Conservation (phyloP, 2,113 vertebrate species). For the Gracilinanus agilis region DNA sequence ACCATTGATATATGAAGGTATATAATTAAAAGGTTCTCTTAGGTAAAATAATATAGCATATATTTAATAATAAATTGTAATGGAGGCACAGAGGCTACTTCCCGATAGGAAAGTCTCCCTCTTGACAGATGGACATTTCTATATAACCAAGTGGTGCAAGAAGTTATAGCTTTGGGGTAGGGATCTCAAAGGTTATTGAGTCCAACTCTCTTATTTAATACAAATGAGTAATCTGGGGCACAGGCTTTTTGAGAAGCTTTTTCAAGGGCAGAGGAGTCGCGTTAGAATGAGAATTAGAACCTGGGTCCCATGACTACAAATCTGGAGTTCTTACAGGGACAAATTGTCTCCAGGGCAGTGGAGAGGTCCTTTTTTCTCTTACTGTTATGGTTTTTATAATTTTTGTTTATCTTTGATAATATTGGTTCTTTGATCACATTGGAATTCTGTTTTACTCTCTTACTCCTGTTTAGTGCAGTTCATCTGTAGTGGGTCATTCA, state of each 20-base stretch:
- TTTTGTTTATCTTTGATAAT: no score
- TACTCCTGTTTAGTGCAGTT: not conserved
- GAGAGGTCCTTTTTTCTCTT: not conserved
- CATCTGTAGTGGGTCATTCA: not conserved
- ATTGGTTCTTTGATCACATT: no score
- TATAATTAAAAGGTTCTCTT: not conserved
- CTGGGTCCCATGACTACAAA: not conserved
- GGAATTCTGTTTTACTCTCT: not conserved
- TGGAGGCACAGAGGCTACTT: no score
- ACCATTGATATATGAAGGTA: not conserved
- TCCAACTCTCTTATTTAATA: not conserved
- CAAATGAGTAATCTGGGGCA: not conserved
- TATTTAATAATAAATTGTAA: no score
- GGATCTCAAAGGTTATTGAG: not conserved
- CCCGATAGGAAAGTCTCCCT: not conserved
- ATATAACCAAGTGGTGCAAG: not conserved
- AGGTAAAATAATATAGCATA: not conserved
- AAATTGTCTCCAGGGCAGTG: not conserved
- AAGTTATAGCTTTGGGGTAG: not conserved
- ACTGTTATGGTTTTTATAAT: not conserved
- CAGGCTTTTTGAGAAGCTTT: not conserved
- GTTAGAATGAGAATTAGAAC: not conserved
- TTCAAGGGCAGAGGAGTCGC: not conserved
- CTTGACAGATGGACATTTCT: not conserved
- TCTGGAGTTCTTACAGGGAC: not conserved